Base-by-base conservation (phyloP, 2,797 vertebrate species). In the Manis pentadactyla region DNA sequence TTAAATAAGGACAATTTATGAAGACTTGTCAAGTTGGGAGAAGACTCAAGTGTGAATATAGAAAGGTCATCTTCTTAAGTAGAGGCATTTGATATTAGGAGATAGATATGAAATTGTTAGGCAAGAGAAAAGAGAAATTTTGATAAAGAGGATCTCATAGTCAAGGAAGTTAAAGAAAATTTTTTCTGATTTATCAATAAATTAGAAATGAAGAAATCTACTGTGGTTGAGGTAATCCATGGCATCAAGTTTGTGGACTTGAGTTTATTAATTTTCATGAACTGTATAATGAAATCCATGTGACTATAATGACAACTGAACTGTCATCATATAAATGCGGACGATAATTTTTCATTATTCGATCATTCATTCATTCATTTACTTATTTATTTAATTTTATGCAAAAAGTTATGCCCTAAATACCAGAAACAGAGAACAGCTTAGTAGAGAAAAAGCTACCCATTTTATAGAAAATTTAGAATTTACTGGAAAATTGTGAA, bases 221-320 rank as follows among this genome's bases (percentile, higher is more conserved):
- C 17, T 42, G 8, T 23, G 18, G 12, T 29, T 96, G 17, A 59
- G 1, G 15, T 87, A 66, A 69, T 78, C 6, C 87, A 1, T 59
- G 12, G 4, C 0, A 14, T 66, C 63, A 68, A 92, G 7, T 0
- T 37, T 68, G 4, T 49, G 12, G 1, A 18, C 8, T 19, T 51
- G 4, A 71, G 19, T n/a, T 83, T 92, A 86, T 69, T 90, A 63
- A 83, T 90, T 75, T 94, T 71, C 10, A 69, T 84, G 29, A 59
- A 90, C 18, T 82, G 4, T 87, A 1, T 55, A 91, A 53, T 59
- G 21, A 90, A 64, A 57, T 84, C 51, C 4, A 8, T 73, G 34
- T 68, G 51, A 71, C 51, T 42, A 42, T 78, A 88, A 23, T 77
- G 7, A 42, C 82, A 77, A 68, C 11, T 42, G 25, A 51, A 34